Base-by-base conservation (phyloP, 2,888 invertebrate species). In the Pilophorus perplexus region DNA sequence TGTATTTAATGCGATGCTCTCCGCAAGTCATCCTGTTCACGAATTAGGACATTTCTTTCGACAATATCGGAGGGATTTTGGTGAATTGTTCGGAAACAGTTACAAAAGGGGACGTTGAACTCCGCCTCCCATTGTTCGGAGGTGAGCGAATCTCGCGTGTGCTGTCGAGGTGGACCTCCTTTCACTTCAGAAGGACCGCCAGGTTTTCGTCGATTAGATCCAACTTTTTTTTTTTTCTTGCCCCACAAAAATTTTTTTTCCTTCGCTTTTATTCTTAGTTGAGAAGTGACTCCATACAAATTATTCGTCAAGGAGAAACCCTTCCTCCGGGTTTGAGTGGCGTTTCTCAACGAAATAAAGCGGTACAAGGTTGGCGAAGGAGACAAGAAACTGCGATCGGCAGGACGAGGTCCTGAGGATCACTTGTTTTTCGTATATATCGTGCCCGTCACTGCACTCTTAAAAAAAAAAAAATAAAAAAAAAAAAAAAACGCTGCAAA, bases 101-200 rank as follows among this genome's bases (percentile, higher is more conserved):
- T n/a, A n/a, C 46, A 23, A 46, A 20, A 23, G 10, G 44, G 44
- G 10, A 8, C 46, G 46, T 46, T 46, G 46, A 46, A 46, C 46
- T 46, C 46, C 12, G 44, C 23, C 44, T 46, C 22, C 46, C 25
- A 46, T 46, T 46, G 46, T 46, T 25, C 25, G 23, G 5, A n/a
- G n/a, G n/a, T n/a, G 44, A 46, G 46, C 23, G 23, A 25, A 46
- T 22, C 46, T 46, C 46, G 42, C 40, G 40, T 40, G 40, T 16
- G 14, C n/a, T n/a, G n/a, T 40, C 42, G 42, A 18, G 12, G 23
- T 20, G 46, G 46, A 23, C 23, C 23, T 10, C 46, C 46, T 46
- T 46, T 46, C 46, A 23, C 46, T 46, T 46, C 46, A 46, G 46
- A 46, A 46, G 23, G 46, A 46, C 46, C 46, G 46, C 46, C 38